Conservation (phyloP, 2,888 invertebrate genomes). For the Dendrolimus houi region DNA sequence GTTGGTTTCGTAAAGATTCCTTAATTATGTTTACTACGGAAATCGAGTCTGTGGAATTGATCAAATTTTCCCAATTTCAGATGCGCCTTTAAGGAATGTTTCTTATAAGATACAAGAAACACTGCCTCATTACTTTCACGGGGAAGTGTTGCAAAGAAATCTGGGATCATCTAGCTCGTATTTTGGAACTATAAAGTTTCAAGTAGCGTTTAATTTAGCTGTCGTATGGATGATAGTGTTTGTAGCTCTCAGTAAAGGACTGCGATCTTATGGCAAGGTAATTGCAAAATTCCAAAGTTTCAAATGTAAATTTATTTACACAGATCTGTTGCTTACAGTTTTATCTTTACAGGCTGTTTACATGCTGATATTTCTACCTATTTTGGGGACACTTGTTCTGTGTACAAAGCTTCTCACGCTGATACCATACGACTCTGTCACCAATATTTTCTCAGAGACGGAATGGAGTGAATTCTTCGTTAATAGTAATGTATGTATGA, state of each 20-base stretch:
- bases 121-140: constrained; percentile 90
- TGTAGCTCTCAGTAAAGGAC: constrained; percentile 90
- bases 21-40: constrained; percentile 2
- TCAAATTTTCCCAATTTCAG: neutral
- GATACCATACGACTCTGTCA: constrained; percentile 79
- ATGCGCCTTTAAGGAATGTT: constrained; percentile 28
- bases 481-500: constrained; percentile 81
- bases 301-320: too few species aligned
- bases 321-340: constrained; percentile 2
- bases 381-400: constrained; percentile 83
- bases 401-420: constrained; percentile 86
- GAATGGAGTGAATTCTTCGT: constrained; percentile 91
- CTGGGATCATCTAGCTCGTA: constrained; percentile 40
- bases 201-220: constrained; percentile 92
- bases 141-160: constrained; percentile 83
- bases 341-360: constrained; percentile 76
- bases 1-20: neutral
- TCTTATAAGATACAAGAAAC: constrained; percentile 78
- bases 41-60: neutral
- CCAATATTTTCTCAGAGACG: constrained; percentile 86
- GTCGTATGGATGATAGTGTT: constrained; percentile 95
- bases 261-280: constrained; percentile 90
- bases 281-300: neutral
- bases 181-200: constrained; percentile 85
- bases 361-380: constrained; percentile 85